Conservation (phyloP, 2,797 vertebrate species). For the Alca torda region DNA sequence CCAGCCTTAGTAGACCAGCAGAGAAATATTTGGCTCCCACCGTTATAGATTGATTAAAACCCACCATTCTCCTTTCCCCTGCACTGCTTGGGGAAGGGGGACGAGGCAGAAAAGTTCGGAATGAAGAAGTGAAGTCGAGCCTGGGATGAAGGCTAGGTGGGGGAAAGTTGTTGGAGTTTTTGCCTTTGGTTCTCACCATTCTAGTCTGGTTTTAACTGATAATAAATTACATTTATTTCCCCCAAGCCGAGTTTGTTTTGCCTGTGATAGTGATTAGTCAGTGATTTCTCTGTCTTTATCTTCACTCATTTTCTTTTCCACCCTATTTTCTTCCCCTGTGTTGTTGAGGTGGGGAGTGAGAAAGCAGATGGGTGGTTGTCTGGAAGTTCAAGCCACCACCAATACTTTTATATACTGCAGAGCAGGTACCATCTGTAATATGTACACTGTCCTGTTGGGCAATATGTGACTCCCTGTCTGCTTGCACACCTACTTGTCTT, state of each 20-base stretch:
- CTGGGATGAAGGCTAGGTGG: not conserved
- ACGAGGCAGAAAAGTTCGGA: not conserved
- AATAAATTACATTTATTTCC: not conserved
- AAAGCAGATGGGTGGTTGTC: not conserved
- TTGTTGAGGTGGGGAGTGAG: not conserved
- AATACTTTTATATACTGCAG: not conserved
- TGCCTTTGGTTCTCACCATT: not conserved
- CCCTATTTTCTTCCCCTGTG: not conserved
- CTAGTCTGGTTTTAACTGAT: not conserved
- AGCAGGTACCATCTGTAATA: not conserved
- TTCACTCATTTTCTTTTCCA: not conserved
- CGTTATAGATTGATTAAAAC: not conserved
- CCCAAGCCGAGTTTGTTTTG: not conserved
- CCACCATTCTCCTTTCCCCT: not conserved
- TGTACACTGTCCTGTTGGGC: not conserved
- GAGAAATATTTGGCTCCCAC: not conserved
- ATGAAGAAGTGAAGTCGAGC: not conserved
- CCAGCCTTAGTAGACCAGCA: not conserved
- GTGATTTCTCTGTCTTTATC: not conserved
- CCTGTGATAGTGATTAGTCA: not conserved
- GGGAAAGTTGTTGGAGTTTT: not conserved
- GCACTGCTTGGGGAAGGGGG: too few relatives aligned
- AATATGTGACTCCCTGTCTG: not conserved
- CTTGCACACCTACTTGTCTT: not conserved
- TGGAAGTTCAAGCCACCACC: not conserved